Base-by-base conservation (phyloP, 1,140 invertebrate genomes). In the Holotrichia oblita region DNA sequence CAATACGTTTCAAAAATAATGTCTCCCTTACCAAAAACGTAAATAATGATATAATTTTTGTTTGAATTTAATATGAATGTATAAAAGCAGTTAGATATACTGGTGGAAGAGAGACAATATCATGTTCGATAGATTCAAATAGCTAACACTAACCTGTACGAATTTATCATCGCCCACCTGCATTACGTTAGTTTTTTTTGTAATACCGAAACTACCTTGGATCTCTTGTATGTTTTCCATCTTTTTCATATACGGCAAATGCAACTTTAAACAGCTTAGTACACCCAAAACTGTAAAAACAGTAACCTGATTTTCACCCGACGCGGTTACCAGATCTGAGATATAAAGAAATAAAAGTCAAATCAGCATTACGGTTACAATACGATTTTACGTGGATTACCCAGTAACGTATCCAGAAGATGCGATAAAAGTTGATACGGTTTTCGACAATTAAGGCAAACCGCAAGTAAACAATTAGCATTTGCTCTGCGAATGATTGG, bases 201-300 rank as follows among this genome's bases (percentile, higher is more conserved):
- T 17, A 10, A 80, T 77, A 40, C 78, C 81, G 44, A 80, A 81
- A 80, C 61, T 80, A 64, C 73, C 72, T 80, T 78, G 44, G 48
- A 80, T 78, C 64, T 77, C 77, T 79, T 78, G 79, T 74, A 79
- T 48, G 75, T 55, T 77, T 78, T 79, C 55, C 6, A 55, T 48
- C 73, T 80, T 78, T 40, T 80, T 81, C 12, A 89, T 81, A 78
- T 92, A 88, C 4, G 92, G 91, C 59, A 94, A 84, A 64, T 93
- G 85, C 42, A 89, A 85, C 82, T 91, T 89, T 48, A 94, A 83
- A 84, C 92, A 92, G 61, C 91, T 87, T 48, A 95, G 88, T 41
- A 90, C 89, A 73, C 93, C 93, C 42, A 87, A 75, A 78, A 93
- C 89, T 48, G 93, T 81, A 10, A 87, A 85, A 82, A 81, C 78